These are phyloP conservation scores for Dipodomys spectabilis DNA, from an alignment of 2,113 vertebrate species.

Conservation along the genomic window DNA sequence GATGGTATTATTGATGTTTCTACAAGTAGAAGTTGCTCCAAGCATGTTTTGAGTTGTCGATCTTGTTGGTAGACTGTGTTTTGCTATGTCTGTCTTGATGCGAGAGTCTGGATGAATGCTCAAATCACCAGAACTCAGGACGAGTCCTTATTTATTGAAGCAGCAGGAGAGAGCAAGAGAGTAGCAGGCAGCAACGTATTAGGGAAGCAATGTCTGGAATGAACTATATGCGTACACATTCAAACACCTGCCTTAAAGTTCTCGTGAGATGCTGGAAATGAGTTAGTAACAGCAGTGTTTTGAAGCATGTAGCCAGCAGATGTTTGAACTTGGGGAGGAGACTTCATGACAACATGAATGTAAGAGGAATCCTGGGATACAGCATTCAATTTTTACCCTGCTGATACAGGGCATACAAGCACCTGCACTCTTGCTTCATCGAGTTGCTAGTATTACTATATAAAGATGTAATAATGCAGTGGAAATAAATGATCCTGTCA, in stretches of 20 bases:
- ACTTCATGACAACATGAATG: conserved; percentile 27
- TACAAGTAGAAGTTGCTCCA: neutral
- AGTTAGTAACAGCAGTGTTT: conserved; percentile 18
- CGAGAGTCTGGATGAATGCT: neutral
- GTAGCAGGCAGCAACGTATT: conserved; percentile 34
- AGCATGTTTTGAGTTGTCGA: neutral
- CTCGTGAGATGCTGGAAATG: conserved; percentile 65
- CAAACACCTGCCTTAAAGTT: conserved; percentile 70
- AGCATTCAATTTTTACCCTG: conserved; percentile 30
- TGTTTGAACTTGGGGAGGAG: conserved; percentile 61
- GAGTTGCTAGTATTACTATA: neutral
- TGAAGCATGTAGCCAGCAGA: conserved; percentile 69
- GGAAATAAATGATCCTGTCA: neutral
- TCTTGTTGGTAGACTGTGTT: neutral
- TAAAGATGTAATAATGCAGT: neutral
- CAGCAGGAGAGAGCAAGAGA: neutral
- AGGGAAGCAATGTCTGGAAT: conserved; percentile 60
- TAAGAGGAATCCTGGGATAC: conserved; percentile 25
- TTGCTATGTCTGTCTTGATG: neutral
- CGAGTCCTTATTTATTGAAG: neutral
- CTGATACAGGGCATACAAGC: neutral
- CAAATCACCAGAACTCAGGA: neutral
- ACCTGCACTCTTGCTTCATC: conserved; percentile 22
- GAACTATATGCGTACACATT: conserved; percentile 42
- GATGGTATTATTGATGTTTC: neutral